These are phyloP conservation scores for Catagonus wagneri DNA, from an alignment of 2,113 vertebrate species.

Conservation along the genomic window DNA sequence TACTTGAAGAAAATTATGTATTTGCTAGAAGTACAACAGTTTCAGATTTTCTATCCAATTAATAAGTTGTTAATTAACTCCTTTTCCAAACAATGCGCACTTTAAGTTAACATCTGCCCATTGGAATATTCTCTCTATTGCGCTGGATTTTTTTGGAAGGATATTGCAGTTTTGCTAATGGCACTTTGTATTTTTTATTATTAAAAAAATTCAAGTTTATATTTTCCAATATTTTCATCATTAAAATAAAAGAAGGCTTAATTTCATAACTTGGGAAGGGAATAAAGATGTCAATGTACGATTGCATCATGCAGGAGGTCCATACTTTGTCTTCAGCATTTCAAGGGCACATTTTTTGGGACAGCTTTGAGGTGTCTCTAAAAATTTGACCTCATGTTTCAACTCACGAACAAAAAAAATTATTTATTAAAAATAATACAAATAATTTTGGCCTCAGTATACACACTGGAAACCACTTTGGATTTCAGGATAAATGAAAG, in stretches of 20 bases:
- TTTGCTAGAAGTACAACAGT: conserved; percentile 98
- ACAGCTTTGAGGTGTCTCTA: background rate
- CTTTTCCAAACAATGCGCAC: conserved; percentile 90
- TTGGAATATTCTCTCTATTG: conserved; percentile 86
- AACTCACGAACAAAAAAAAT: background rate
- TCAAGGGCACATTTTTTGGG: conserved; percentile 71
- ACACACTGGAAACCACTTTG: background rate
- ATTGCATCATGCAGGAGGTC: conserved; percentile 58
- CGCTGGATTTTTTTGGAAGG: conserved; percentile 61
- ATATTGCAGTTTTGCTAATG: conserved; percentile 78
- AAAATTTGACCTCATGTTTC: background rate
- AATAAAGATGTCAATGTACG: conserved; percentile 76
- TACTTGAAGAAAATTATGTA: conserved; percentile 99
- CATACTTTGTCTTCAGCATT: conserved; percentile 53
- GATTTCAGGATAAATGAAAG: conserved; percentile 31
- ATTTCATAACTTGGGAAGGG: conserved; percentile 73
- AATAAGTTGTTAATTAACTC: conserved; percentile 99
- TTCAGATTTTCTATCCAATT: conserved; percentile 98
- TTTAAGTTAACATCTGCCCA: conserved; percentile 91
- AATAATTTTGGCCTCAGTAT: background rate
- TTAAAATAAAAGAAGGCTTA: conserved; percentile 73
- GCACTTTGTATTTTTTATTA: conserved; percentile 73
- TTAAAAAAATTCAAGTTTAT: conserved; percentile 73
- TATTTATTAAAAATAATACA: conserved; percentile 11
- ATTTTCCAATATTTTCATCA: conserved; percentile 60